Percentiles rank a stretch among this genome's conserved stretches.
phyloP scores from a whole-genome alignment of 1,140 invertebrate species.

The Drusus annulatus region DNA sequence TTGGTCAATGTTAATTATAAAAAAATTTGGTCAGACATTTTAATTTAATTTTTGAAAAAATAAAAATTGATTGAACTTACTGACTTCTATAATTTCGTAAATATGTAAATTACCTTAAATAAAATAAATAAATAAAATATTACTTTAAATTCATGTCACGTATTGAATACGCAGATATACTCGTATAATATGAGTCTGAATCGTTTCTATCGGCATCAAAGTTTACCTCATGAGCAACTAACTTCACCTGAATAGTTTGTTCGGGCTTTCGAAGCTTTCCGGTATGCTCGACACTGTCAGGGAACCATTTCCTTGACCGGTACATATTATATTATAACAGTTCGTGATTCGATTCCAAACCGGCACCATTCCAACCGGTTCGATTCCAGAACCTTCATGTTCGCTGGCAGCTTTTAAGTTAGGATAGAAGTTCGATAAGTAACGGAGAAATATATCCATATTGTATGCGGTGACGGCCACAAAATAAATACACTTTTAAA shows the following conservation, averaged over 20 bases:
- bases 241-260: slow-evolving; percentile 28
- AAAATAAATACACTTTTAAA: slow-evolving; percentile 1
- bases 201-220: slow-evolving; percentile 7
- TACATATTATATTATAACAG: not conserved
- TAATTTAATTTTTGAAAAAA: too few species aligned
- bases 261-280: slow-evolving; percentile 27
- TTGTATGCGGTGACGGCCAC: slow-evolving; percentile 11
- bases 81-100: too few species aligned
- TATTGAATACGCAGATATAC: not conserved
- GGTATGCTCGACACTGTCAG: slow-evolving; percentile 7
- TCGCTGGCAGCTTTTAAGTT: not conserved
- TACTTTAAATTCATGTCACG: not conserved
- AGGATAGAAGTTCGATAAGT: not conserved
- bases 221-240: slow-evolving; percentile 12
- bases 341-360: slow-evolving; percentile 26
- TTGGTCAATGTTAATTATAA: too few species aligned
- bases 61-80: too few species aligned
- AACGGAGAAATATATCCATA: slow-evolving; percentile 15
- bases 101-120: too few species aligned
- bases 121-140: not conserved
- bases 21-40: too few species aligned
- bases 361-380: not conserved
- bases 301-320: slow-evolving; percentile 23
- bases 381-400: not conserved
- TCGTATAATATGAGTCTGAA: slow-evolving; percentile 5